Percentiles rank a stretch among this genome's conserved stretches.
phyloP scores from a whole-genome alignment of 2,888 invertebrate species.

The Pemphredon lugubris region DNA sequence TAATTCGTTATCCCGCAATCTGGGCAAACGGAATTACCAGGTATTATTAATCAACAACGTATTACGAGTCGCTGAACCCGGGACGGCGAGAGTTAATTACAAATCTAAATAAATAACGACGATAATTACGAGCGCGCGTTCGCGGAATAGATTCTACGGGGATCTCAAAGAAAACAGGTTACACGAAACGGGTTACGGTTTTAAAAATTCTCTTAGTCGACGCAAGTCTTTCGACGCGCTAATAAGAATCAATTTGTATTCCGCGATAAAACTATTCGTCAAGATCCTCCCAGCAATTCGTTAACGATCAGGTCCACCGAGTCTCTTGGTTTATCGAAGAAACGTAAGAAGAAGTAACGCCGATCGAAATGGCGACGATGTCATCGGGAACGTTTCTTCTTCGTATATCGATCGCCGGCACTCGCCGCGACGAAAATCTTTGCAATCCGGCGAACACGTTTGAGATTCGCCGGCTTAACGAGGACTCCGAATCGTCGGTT shows the following conservation, averaged over 20 bases:
- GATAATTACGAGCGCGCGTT: neutral
- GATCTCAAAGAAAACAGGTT: no score
- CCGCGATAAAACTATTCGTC: no score
- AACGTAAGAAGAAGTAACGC: neutral
- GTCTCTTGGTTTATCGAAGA: neutral
- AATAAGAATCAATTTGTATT: no score
- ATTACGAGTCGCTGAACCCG: no score
- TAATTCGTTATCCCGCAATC: no score
- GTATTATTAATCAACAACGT: no score
- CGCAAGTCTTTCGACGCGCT: no score
- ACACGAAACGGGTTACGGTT: no score
- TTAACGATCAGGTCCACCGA: neutral
- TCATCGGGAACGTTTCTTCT: neutral
- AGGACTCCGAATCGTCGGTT: slow-evolving; percentile 42
- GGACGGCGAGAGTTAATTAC: no score
- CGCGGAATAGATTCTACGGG: neutral
- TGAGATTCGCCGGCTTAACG: slow-evolving; percentile 35
- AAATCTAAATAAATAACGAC: no score
- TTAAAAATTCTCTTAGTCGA: no score
- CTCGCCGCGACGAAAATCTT: slow-evolving; percentile 8
- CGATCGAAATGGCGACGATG: neutral
- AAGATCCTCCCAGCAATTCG: neutral
- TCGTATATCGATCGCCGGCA: slow-evolving; percentile 15
- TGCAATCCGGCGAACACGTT: slow-evolving; percentile 19
- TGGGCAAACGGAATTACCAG: no score